Percentiles rank a stretch among this genome's conserved stretches.
Conservation (phyloP, 2,888 invertebrate genomes). For the Hipparchia semele region DNA sequence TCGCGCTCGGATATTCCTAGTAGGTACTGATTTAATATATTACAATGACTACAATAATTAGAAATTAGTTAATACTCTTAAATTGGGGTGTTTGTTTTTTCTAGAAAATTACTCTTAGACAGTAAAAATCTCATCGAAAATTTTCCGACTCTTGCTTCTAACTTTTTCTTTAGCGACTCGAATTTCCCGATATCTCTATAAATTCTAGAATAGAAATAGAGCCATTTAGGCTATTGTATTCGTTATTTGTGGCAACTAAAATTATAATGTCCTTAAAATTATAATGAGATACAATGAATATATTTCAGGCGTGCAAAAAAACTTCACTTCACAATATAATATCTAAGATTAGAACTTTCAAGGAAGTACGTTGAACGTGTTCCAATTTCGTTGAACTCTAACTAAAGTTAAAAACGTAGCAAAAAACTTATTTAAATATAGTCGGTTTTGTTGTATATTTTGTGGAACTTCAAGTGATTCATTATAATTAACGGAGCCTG, state of each 20-base stretch:
- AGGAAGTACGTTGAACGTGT: constrained; percentile 18
- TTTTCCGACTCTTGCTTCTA: too few relatives aligned
- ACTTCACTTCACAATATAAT: constrained; percentile 7
- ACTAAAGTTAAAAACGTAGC: constrained; percentile 1
- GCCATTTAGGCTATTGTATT: too few relatives aligned
- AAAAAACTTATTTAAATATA: constrained; percentile 15
- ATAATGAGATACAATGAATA: constrained; percentile 12
- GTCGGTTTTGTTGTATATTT: constrained; percentile 2
- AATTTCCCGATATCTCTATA: too few relatives aligned
- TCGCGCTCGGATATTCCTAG: too few relatives aligned
- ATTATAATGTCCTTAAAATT: constrained; percentile 9
- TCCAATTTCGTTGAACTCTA: constrained; percentile 18
- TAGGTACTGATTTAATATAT: too few relatives aligned
- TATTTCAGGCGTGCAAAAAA: constrained; percentile 10
- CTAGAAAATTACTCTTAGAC: too few relatives aligned
- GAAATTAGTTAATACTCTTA: too few relatives aligned
- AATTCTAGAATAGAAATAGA: too few relatives aligned
- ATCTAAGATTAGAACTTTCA: constrained; percentile 23
- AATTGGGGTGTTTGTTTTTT: too few relatives aligned
- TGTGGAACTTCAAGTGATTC: constrained; percentile 8
- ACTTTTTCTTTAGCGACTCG: too few relatives aligned
- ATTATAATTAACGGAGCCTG: not conserved
- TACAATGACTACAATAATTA: too few relatives aligned
- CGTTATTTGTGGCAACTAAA: constrained; percentile 7
- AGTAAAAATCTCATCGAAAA: too few relatives aligned